A percentile compares a stretch with the other conserved stretches of the same genome.
Evolutionary conservation across 2,797 vertebrate genomes (phyloP).

Genomic region (Gastrophryne carolinensis): DNA sequence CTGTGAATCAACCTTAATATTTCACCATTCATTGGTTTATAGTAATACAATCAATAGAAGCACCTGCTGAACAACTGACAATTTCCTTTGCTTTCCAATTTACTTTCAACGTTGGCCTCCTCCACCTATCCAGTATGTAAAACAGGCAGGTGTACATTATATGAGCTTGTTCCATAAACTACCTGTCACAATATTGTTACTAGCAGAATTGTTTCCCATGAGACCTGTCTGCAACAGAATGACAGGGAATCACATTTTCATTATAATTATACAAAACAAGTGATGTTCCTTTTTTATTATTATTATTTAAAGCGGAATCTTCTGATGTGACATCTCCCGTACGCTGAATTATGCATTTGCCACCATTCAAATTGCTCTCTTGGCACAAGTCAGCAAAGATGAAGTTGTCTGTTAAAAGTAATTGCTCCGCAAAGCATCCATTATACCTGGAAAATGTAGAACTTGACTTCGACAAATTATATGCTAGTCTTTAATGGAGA

Average conservation of each 20-base stretch:
- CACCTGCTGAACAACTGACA: too few relatives aligned
- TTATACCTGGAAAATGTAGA: conserved; percentile 82
- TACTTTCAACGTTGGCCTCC: too few relatives aligned
- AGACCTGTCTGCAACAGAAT: conserved; percentile 74
- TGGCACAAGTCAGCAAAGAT: conserved; percentile 78
- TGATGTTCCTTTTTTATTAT: conserved; percentile 75
- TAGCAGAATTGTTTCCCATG: conserved; percentile 71
- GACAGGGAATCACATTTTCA: conserved; percentile 77
- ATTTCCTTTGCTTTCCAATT: too few relatives aligned
- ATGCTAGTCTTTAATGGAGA: conserved; percentile 80
- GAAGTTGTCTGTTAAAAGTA: conserved; percentile 85
- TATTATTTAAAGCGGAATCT: conserved; percentile 72
- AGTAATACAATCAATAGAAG: too few relatives aligned
- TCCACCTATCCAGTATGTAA: conserved; percentile 54
- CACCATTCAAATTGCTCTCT: conserved; percentile 80
- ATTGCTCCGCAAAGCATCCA: conserved; percentile 81
- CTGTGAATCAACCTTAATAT: too few relatives aligned
- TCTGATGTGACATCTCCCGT: conserved; percentile 76
- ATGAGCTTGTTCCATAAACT: conserved; percentile 72
- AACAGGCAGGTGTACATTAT: conserved; percentile 76
- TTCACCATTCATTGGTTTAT: too few relatives aligned
- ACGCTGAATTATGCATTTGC: conserved; percentile 78
- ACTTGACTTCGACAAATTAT: conserved; percentile 83
- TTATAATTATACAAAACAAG: conserved; percentile 78
- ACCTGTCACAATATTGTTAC: conserved; percentile 82